Percentiles rank a stretch among this genome's conserved stretches.
These are phyloP conservation scores for Tribolium castaneum DNA, from an alignment of 1,140 invertebrate genomes.

Conservation along the genomic window DNA sequence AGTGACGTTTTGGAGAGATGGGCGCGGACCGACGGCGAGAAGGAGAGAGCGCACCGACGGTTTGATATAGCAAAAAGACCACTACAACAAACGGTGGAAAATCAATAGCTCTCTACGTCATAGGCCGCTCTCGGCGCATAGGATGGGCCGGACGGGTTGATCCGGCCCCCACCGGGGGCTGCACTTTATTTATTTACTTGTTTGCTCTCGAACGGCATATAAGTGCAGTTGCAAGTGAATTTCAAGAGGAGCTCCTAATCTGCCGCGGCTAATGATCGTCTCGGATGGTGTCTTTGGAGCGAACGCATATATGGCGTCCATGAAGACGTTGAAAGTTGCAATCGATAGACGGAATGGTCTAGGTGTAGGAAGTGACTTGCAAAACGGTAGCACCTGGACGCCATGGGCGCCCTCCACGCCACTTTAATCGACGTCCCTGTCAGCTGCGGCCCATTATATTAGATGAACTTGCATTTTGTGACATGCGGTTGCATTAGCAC, in stretches of 20 bases:
- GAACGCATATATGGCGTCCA: neutral
- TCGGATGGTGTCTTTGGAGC: neutral
- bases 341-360: slow-evolving; percentile 22
- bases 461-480: slow-evolving; percentile 57
- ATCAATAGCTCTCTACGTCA: slow-evolving; percentile 56
- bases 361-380: slow-evolving; percentile 55
- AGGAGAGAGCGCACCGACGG: slow-evolving; percentile 28
- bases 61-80: slow-evolving; percentile 46
- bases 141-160: slow-evolving; percentile 25
- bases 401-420: slow-evolving; percentile 45
- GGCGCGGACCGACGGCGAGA: slow-evolving; percentile 17
- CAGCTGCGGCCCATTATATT: slow-evolving; percentile 58
- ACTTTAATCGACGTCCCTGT: slow-evolving; percentile 52
- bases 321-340: slow-evolving; percentile 24
- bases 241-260: slow-evolving; percentile 35
- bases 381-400: slow-evolving; percentile 55
- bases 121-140: slow-evolving; percentile 49
- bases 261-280: slow-evolving; percentile 37
- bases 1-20: slow-evolving; percentile 50
- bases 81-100: slow-evolving; percentile 46
- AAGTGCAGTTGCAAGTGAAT: slow-evolving; percentile 33
- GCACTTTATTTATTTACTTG: slow-evolving; percentile 36
- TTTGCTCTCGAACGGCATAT: slow-evolving; percentile 1
- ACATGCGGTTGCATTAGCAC: slow-evolving; percentile 51
- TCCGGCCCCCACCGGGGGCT: slow-evolving; percentile 18